A percentile compares a stretch with the other conserved stretches of the same genome.
Evolutionary conservation across 2,797 vertebrate genomes (phyloP).

Genomic region (Micrastur ruficollis): DNA sequence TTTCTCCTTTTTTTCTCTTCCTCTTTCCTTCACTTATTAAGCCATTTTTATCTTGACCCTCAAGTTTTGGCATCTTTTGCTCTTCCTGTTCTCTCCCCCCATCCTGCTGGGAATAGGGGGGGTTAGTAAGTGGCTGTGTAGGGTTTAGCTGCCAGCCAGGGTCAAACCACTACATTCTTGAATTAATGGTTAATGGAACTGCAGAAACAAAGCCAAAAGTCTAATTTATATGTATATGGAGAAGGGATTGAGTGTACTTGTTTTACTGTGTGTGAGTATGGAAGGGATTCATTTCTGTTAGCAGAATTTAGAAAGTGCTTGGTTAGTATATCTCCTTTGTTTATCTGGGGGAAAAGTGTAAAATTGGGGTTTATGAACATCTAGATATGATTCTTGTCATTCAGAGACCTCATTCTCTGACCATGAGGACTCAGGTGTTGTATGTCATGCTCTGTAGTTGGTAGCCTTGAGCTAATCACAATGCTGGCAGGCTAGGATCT

Average conservation of each 20-base stretch:
- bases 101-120: neutral
- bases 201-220: neutral
- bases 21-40: neutral
- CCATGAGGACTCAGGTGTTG: neutral
- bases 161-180: neutral
- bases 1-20: neutral
- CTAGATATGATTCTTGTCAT: neutral
- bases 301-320: neutral
- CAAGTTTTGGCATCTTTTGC: neutral
- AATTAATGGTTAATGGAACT: slow-evolving; percentile 30
- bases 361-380: neutral
- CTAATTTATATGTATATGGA: neutral
- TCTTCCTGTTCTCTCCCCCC: neutral
- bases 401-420: neutral
- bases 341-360: neutral
- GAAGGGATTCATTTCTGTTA: neutral
- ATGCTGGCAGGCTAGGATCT: neutral
- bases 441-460: neutral
- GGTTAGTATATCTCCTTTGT: neutral
- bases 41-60: neutral
- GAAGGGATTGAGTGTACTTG: neutral
- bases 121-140: neutral
- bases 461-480: neutral
- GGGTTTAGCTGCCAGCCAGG: neutral
- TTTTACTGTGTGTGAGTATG: neutral